Percentiles rank a stretch among this genome's conserved stretches.
phyloP scores from a whole-genome alignment of 2,888 invertebrate genomes.

The Spatulosminthurus flaviceps region DNA sequence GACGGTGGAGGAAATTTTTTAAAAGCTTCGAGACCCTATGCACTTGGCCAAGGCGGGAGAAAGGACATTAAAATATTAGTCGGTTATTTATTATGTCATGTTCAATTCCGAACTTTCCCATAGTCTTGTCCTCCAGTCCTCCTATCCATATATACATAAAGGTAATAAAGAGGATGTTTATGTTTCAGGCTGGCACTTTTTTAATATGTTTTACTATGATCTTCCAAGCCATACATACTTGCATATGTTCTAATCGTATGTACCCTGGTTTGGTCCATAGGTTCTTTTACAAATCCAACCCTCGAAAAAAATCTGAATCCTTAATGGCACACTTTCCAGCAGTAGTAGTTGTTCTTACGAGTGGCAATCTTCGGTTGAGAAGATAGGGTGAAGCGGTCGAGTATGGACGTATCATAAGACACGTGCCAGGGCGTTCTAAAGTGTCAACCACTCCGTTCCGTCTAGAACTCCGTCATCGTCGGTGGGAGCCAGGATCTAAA shows the following conservation, averaged over 20 bases:
- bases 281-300: too few species aligned
- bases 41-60: conserved; percentile 10
- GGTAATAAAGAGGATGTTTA: not conserved
- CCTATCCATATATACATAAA: not conserved
- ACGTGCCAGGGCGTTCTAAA: conserved; percentile 46
- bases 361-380: not conserved
- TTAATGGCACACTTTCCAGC: not conserved
- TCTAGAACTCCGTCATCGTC: not conserved
- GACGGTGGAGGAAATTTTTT: not conserved
- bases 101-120: conserved; percentile 24
- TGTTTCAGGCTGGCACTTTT: not conserved
- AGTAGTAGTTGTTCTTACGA: too few species aligned
- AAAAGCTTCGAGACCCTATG: conserved; percentile 5
- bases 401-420: not conserved
- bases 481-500: not conserved
- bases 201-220: too few species aligned
- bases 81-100: conserved; percentile 35
- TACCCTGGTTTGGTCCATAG: too few species aligned
- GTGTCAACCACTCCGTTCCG: conserved; percentile 36
- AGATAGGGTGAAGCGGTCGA: conserved; percentile 4
- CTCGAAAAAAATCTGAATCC: not conserved
- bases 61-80: conserved; percentile 33
- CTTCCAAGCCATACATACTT: too few species aligned
- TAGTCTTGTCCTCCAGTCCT: not conserved
- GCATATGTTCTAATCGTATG: too few species aligned